Evolutionary conservation across 1,140 invertebrate species (phyloP).

Genomic region (Drosophila subobscura): DNA sequence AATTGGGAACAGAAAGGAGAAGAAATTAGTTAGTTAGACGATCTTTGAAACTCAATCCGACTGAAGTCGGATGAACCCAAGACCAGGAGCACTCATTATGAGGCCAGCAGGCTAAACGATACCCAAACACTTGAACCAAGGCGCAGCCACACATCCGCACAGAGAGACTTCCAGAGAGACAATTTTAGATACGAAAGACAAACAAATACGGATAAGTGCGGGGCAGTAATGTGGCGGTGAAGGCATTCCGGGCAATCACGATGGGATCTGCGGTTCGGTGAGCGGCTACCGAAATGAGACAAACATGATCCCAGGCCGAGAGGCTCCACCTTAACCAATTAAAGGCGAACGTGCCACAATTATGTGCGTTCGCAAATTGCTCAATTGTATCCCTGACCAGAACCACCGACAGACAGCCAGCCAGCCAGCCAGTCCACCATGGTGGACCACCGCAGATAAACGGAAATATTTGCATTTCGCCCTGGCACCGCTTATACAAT

Average conservation of each 20-base stretch:
- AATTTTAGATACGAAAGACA: not conserved
- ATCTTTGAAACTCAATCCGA: slow-evolving; percentile 52
- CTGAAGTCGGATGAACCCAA: slow-evolving; percentile 32
- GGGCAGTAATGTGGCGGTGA: slow-evolving; percentile 8
- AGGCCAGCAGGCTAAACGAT: slow-evolving; percentile 35
- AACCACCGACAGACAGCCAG: not conserved
- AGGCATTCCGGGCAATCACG: slow-evolving; percentile 31
- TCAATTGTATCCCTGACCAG: slow-evolving; percentile 54
- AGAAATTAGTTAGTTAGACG: slow-evolving; percentile 24
- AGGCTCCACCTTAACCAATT: slow-evolving; percentile 71
- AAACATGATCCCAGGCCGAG: slow-evolving; percentile 6
- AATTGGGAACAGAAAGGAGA: not conserved
- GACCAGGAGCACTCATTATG: slow-evolving; percentile 66
- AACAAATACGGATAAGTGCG: slow-evolving; percentile 19
- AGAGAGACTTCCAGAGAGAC: not conserved
- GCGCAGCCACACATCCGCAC: slow-evolving; percentile 18
- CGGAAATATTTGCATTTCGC: slow-evolving; percentile 70
- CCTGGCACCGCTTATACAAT: slow-evolving; percentile 74
- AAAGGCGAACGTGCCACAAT: slow-evolving; percentile 78
- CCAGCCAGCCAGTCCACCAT: not conserved
- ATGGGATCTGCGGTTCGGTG: slow-evolving; percentile 32
- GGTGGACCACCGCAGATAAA: slow-evolving; percentile 52
- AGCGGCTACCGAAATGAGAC: slow-evolving; percentile 44
- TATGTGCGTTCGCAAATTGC: slow-evolving; percentile 75
- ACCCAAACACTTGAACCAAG: slow-evolving; percentile 38